Conservation (phyloP, 2,113 vertebrate species). For the Chinchilla lanigera region DNA sequence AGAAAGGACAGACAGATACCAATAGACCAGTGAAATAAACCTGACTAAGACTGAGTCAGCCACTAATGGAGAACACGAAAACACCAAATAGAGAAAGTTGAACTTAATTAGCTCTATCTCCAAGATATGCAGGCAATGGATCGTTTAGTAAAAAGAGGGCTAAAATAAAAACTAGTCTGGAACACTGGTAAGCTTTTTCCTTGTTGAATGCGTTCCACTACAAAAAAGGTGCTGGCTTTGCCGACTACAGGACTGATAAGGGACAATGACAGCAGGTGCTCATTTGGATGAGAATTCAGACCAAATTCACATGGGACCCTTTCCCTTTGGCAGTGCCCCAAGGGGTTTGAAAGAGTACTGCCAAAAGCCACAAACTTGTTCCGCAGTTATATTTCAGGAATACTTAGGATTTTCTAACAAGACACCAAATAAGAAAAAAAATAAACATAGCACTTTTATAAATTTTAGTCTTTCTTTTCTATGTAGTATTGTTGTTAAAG, state of each 20-base stretch:
- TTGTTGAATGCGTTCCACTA: constrained; percentile 60
- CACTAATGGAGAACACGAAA: neutral
- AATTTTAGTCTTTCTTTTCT: neutral
- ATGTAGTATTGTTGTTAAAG: neutral
- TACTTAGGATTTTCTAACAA: constrained; percentile 14
- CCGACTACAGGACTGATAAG: constrained; percentile 18
- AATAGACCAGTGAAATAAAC: neutral
- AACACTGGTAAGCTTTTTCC: constrained; percentile 49
- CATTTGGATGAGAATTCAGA: constrained; percentile 78
- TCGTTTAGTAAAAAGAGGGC: neutral
- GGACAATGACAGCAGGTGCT: constrained; percentile 77
- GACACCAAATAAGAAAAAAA: constrained; percentile 27
- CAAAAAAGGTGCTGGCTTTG: constrained; percentile 52
- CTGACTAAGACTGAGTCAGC: neutral
- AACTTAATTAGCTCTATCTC: constrained; percentile 40
- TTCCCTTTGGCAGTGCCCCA: constrained; percentile 63
- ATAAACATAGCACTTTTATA: neutral
- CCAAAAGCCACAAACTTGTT: neutral
- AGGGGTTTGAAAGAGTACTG: constrained; percentile 52
- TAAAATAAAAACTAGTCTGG: neutral
- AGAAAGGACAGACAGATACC: neutral
- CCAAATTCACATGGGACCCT: constrained; percentile 35
- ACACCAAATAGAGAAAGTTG: neutral
- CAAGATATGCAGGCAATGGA: neutral
- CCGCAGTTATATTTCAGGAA: constrained; percentile 34